A percentile compares a stretch with the other conserved stretches of the same genome.
These are phyloP conservation scores for Alentia gelatinosa DNA, from an alignment of 2,888 invertebrate species.

Conservation along the genomic window DNA sequence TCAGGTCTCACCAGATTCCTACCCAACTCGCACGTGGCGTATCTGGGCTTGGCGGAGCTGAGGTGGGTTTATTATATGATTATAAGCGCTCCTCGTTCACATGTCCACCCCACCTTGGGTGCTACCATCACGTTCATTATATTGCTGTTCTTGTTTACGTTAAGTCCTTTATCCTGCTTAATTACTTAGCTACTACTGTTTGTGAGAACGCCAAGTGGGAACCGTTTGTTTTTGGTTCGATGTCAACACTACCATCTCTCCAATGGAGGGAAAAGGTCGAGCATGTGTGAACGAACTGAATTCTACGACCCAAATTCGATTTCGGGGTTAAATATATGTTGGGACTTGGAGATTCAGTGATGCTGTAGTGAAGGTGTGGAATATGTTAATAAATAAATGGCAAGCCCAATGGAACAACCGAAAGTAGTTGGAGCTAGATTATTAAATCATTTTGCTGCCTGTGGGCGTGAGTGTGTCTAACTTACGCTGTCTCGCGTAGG, in stretches of 20 bases:
- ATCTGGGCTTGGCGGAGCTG: neutral
- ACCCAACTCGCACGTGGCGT: no score
- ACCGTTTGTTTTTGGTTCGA: neutral
- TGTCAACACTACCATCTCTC: no score
- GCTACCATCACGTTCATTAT: neutral
- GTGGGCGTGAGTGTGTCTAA: neutral
- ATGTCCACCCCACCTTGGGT: neutral
- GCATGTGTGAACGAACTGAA: no score
- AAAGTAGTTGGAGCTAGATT: no score
- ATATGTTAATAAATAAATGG: no score
- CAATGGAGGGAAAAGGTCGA: neutral
- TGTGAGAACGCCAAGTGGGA: neutral
- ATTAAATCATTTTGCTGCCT: no score
- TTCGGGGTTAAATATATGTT: no score
- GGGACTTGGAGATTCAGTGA: no score
- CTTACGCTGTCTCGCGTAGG: neutral
- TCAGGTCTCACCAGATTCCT: no score
- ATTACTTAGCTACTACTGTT: neutral
- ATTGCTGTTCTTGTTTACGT: neutral
- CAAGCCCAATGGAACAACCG: no score
- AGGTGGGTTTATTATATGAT: neutral
- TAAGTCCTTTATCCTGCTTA: neutral
- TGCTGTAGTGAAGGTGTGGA: no score
- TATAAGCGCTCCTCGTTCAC: neutral
- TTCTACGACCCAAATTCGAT: no score